Conservation (phyloP, 2,113 vertebrate genomes). For the Leuciscus idus region DNA sequence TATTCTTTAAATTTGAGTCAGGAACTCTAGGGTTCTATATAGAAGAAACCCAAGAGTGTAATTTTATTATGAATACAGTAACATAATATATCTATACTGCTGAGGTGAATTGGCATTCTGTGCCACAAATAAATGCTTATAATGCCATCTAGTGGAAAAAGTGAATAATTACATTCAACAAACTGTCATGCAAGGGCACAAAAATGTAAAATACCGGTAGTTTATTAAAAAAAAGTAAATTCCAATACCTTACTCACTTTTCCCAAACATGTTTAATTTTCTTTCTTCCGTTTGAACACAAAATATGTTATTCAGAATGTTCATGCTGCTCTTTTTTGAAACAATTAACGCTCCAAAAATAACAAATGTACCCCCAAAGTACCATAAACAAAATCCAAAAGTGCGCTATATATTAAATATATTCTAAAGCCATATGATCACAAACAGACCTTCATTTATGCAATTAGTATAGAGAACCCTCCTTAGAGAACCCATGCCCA, state of each 20-base stretch:
- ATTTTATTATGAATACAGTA: background rate
- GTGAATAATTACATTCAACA: background rate
- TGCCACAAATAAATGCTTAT: background rate
- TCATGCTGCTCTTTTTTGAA: background rate
- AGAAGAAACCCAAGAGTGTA: background rate
- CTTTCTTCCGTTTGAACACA: background rate
- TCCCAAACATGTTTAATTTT: background rate
- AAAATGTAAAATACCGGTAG: background rate
- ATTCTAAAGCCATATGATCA: background rate
- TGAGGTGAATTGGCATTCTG: background rate
- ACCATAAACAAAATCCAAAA: background rate
- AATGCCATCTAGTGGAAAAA: slow-evolving; percentile 65
- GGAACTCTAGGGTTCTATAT: no score
- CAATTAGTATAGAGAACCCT: background rate
- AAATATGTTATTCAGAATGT: background rate
- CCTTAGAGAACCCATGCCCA: background rate
- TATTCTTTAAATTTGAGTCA: no score
- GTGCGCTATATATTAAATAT: background rate
- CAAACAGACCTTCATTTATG: no score
- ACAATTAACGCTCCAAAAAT: background rate
- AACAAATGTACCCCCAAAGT: background rate
- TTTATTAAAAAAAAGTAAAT: background rate
- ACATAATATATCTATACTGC: background rate
- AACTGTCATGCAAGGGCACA: background rate
- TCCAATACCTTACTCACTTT: background rate